Evolutionary conservation across 1,140 invertebrate genomes (phyloP).

Genomic region (Planococcus citri): DNA sequence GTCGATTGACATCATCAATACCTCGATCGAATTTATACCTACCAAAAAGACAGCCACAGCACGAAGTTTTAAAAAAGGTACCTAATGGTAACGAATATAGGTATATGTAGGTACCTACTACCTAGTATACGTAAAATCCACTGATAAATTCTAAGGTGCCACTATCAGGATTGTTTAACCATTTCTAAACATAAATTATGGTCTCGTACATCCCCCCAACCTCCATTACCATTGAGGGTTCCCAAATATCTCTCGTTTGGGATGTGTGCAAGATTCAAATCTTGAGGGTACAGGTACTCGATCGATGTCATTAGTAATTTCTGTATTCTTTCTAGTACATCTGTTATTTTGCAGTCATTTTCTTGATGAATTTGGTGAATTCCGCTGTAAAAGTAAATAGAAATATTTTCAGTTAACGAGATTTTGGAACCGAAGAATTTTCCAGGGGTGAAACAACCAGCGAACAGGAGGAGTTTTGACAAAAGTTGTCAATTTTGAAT

Average conservation of each 20-base stretch:
- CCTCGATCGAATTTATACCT: too few relatives aligned
- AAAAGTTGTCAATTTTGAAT: too few relatives aligned
- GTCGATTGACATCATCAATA: too few relatives aligned
- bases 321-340: constrained; percentile 74
- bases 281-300: constrained; percentile 72
- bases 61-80: too few relatives aligned
- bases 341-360: constrained; percentile 80
- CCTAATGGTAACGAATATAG: too few relatives aligned
- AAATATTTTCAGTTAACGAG: too few relatives aligned
- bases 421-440: not conserved
- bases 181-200: constrained; percentile 42
- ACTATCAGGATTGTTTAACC: constrained; percentile 21
- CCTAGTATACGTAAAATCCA: too few relatives aligned
- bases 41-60: too few relatives aligned
- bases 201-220: constrained; percentile 83
- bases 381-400: constrained; percentile 59
- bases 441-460: too few relatives aligned
- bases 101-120: too few relatives aligned
- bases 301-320: constrained; percentile 59
- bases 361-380: constrained; percentile 97
- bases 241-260: constrained; percentile 65
- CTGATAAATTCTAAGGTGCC: too few relatives aligned
- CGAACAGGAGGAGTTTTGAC: too few relatives aligned
- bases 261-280: constrained; percentile 55
- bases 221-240: constrained; percentile 82